A percentile compares a stretch with the other conserved stretches of the same genome.
Conservation (phyloP, 2,888 invertebrate species). For the Thera britannica region DNA sequence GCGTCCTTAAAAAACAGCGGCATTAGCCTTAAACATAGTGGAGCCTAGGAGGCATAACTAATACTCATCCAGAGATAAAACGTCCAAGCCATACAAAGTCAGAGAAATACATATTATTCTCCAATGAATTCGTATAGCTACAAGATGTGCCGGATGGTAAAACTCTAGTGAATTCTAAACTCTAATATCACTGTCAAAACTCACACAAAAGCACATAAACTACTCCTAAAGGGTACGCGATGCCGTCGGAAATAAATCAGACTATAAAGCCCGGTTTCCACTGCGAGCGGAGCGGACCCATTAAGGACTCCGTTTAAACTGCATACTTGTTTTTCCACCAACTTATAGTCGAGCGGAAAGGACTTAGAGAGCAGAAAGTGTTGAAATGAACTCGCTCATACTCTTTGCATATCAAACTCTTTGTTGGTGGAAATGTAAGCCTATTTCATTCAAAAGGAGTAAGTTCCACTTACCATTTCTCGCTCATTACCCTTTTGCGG, state of each 20-base stretch:
- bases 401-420: no score
- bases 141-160: background rate
- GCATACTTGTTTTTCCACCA: no score
- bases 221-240: constrained; percentile 10
- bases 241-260: constrained; percentile 6
- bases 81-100: constrained; percentile 1
- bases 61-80: background rate
- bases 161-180: constrained; percentile 40
- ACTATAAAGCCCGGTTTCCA: background rate
- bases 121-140: constrained; percentile 1
- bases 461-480: no score
- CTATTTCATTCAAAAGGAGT: no score
- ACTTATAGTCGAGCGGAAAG: no score
- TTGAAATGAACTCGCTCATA: no score
- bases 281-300: no score
- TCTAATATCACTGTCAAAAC: constrained; percentile 68
- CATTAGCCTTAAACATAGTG: constrained; percentile 12
- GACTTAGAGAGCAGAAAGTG: no score
- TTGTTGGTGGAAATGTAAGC: no score
- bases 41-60: constrained; percentile 8
- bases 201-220: constrained; percentile 67
- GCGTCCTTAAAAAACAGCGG: constrained; percentile 9
- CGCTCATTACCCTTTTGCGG: no score
- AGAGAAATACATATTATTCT: background rate
- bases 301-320: no score